Evolutionary conservation across 2,888 invertebrate species (phyloP), one percentile per base, ranked within the genome.

Genomic region (Leptogaster cylindrica): DNA sequence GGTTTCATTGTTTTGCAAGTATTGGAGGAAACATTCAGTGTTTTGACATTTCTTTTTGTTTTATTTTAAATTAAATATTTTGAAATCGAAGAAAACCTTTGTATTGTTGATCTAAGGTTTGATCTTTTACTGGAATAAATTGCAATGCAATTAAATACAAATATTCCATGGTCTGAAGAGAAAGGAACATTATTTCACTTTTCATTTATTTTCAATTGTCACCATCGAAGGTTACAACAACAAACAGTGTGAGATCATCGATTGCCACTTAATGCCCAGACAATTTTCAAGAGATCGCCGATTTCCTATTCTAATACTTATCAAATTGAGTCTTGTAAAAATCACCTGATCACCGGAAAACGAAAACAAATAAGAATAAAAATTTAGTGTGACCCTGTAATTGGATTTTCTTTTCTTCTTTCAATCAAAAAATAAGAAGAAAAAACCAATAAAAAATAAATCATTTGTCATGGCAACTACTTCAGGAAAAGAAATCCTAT

Each of bases 321-420:
- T 4, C 14, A 7, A 39, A n/a, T 39, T 39, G 12, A 39, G 39
- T n/a, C n/a, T n/a, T n/a, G n/a, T n/a, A n/a, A n/a, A n/a, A n/a
- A 39, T 39, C 39, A 39, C 39, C 12, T 39, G 39, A 39, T 39
- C 39, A 39, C 12, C 4, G 14, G 10, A n/a, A n/a, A n/a, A n/a
- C n/a, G n/a, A n/a, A n/a, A n/a, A n/a, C n/a, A n/a, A n/a, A n/a
- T n/a, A 39, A 39, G 10, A n/a, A 7, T 39, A 12, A 12, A 18
- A 31, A 33, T 33, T 33, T 52, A 16, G 20, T 20, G 31, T 33
- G 64, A 48, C 64, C 64, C 64, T 64, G 64, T 64, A 64, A 64
- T 64, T 64, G 64, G 64, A 64, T 64, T 64, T 64, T 64, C 48
- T 48, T 64, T 64, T 46, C 18, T 46, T 31, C 33, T 28, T 23